Evolutionary conservation across 2,113 vertebrate species (phyloP).

Genomic region (Dicerorhinus sumatrensis): DNA sequence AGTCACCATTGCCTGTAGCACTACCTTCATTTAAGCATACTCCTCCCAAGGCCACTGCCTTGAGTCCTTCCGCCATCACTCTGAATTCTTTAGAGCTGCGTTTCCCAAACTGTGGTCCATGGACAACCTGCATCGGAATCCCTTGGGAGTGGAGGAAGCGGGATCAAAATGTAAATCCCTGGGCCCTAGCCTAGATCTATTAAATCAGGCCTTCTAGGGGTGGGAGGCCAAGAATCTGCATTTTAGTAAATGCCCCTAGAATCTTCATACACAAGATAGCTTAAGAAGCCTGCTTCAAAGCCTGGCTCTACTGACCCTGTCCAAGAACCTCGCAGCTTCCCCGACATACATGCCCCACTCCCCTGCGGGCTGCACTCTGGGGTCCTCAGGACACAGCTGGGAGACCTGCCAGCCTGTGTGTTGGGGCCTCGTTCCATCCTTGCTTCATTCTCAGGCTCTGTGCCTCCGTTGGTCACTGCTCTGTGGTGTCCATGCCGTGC

Average conservation of each 20-base stretch:
- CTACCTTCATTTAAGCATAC: neutral
- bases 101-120: neutral
- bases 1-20: neutral
- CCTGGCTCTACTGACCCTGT: neutral
- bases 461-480: no score
- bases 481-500: neutral
- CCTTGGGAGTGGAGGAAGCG: rapidly evolving
- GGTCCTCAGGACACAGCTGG: neutral
- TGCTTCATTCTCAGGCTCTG: neutral
- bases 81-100: neutral
- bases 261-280: neutral
- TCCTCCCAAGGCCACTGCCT: neutral
- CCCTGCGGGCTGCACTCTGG: neutral
- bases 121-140: neutral
- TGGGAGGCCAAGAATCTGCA: neutral
- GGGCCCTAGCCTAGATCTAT: neutral
- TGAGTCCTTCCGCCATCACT: neutral
- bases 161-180: neutral
- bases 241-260: neutral
- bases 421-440: neutral
- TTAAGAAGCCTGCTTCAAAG: neutral
- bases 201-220: neutral
- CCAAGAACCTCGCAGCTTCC: neutral
- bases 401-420: neutral
- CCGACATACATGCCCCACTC: no score